Base-by-base conservation (phyloP, 2,113 vertebrate species). In the Epinephelus fuscoguttatus region DNA sequence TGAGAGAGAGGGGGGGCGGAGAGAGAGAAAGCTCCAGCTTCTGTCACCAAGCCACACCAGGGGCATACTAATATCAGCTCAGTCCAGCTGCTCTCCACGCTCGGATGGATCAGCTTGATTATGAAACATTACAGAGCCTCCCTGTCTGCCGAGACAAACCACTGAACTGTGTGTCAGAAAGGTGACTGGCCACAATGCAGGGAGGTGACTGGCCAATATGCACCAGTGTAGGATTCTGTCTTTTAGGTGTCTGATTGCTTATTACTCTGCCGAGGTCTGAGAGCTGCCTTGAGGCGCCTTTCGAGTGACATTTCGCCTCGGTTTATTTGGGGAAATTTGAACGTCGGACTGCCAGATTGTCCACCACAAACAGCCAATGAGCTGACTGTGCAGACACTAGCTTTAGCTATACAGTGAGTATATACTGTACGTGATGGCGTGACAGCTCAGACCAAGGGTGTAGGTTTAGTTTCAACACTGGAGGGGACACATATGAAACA, bases 61-160 rank as follows among this genome's bases (percentile, higher is more conserved):
- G 80, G 88, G 90, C 84, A 94, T 91, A 91, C 88, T 91, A 93
- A 93, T 89, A 86, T 80, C 86, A 67, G 80, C 72, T 78, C 74
- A 68, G 90, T 89, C 89, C 90, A 85, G 85, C 89, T 88, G 89
- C 89, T 88, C 84, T 73, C 64, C 59, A 90, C 57, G 70, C 91
- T 82, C 13, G 75, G 80, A 42, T 82, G 88, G 83, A 70, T 63
- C 63, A 56, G 80, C 87, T 84, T 88, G 88, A 93, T 90, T 84
- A 88, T 82, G 88, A 90, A 90, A 88, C 87, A 91, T 91, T 90
- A 89, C 83, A 79, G 80, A 89, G 67, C 87, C 52, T 71, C 75
- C 60, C 79, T 62, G 73, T 89, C 83, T 73, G 66, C 47, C 1
- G 37, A 63, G 47, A 79, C 86, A 80, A 82, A 80, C 66, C 27